Evolutionary conservation across 2,113 vertebrate species (phyloP).

Genomic region (Nymphicus hollandicus): DNA sequence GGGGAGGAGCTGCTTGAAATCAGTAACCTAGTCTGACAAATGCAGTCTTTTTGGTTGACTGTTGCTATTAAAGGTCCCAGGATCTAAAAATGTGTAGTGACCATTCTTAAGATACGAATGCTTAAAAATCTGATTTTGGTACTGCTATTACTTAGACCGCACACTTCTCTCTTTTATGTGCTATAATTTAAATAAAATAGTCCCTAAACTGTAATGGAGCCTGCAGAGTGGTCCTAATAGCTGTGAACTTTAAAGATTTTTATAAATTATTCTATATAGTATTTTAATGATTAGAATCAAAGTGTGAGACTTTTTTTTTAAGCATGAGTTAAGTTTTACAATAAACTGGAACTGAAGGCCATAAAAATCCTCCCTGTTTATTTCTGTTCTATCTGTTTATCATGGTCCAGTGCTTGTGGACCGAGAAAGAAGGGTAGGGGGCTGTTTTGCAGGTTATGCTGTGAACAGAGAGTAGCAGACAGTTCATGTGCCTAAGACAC

Average conservation of each 20-base stretch:
- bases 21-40: background rate
- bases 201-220: background rate
- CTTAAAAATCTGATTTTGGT: background rate
- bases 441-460: background rate
- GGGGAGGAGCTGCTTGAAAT: background rate
- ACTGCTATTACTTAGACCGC: background rate
- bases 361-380: background rate
- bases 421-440: background rate
- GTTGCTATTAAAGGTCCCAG: background rate
- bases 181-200: background rate
- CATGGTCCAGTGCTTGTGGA: background rate
- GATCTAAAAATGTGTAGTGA: background rate
- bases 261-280: background rate
- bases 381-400: background rate
- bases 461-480: background rate
- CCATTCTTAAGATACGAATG: background rate
- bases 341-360: background rate
- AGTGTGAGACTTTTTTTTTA: background rate
- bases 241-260: background rate
- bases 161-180: background rate
- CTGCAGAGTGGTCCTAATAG: background rate
- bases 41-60: background rate
- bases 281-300: background rate
- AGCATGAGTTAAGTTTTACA: background rate
- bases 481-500: background rate